Percentiles rank a stretch among this genome's conserved stretches.
Evolutionary conservation across 2,888 invertebrate genomes (phyloP).

Genomic region (Pandemis heparana): DNA sequence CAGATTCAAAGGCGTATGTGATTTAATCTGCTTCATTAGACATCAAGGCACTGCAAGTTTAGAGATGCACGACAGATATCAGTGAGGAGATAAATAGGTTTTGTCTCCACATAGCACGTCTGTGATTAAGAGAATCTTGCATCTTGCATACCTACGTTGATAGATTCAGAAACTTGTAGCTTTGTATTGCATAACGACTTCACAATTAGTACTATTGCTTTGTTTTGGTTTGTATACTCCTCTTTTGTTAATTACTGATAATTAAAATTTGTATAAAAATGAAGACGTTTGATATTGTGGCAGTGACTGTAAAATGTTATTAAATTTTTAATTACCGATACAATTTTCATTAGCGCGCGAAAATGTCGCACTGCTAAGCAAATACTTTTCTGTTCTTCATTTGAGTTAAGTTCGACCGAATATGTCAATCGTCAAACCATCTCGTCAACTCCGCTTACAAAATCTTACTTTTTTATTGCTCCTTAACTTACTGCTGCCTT

Average conservation of each 20-base stretch:
- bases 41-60: slow-evolving; percentile 54
- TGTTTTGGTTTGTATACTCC: not conserved
- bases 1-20: slow-evolving; percentile 62
- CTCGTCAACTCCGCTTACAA: not conserved
- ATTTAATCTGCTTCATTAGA: slow-evolving; percentile 77
- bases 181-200: not conserved
- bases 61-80: slow-evolving; percentile 57
- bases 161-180: not conserved
- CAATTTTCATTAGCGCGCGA: too few relatives aligned
- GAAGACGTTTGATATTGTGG: too few relatives aligned
- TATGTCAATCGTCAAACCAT: too few relatives aligned
- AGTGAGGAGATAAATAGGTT: slow-evolving; percentile 53
- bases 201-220: not conserved
- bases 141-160: not conserved
- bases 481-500: slow-evolving; percentile 10
- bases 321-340: too few relatives aligned
- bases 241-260: too few relatives aligned
- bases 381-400: too few relatives aligned
- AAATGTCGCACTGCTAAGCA: too few relatives aligned
- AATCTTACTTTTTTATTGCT: slow-evolving; percentile 2
- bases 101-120: slow-evolving; percentile 51
- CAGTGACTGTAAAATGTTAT: too few relatives aligned
- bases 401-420: too few relatives aligned
- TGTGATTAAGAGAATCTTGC: slow-evolving; percentile 44
- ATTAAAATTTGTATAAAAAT: too few relatives aligned